Evolutionary conservation across 2,888 invertebrate species (phyloP), one percentile per base, ranked within the genome.

Genomic region (Bombylius discolor): DNA sequence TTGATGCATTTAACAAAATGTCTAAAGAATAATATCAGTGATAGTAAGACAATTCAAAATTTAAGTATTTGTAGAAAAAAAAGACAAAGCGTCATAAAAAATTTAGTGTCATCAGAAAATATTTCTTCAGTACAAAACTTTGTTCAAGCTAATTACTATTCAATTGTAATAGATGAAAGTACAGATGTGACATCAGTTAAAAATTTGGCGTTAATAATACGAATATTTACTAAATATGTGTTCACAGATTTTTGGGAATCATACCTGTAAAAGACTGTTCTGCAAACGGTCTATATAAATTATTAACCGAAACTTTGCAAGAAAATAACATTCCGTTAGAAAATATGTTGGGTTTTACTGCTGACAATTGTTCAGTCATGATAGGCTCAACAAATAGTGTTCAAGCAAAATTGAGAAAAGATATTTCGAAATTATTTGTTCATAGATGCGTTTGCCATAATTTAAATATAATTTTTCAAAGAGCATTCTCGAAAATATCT

Each of bases 341-440:
- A 31, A 47, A 54, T 51, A 46, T 32, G 14, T 48, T 33, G 50
- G 33, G 54, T 4, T 47, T 56, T 42, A 57, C 56, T 42, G 51
- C 58, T 3, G 57, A 57, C 34, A 58, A 58, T 46, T 59, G 58
- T 39, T 54, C 56, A 1, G 57, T 56, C 1, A 59, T 60, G 56
- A 58, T 56, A 52, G 56, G 52, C 23, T 54, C 31, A 11, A 12
- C 36, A n/a, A 60, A 58, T n/a, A 58, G 61, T 9, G 51, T 59
- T 13, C 56, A 56, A 52, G 56, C 52, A 14, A 52, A 51, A 56
- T 47, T 55, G 48, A 52, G 49, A 56, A 49, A 56, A 56, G 33
- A 55, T 47, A 56, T 47, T 45, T 52, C 54, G 12, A 53, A 45
- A 34, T 34, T 58, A 3, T 23, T 58, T 39, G 44, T 53, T 42